Evolutionary conservation across 2,113 vertebrate species (phyloP).

Genomic region (Ibidorhyncha struthersii): DNA sequence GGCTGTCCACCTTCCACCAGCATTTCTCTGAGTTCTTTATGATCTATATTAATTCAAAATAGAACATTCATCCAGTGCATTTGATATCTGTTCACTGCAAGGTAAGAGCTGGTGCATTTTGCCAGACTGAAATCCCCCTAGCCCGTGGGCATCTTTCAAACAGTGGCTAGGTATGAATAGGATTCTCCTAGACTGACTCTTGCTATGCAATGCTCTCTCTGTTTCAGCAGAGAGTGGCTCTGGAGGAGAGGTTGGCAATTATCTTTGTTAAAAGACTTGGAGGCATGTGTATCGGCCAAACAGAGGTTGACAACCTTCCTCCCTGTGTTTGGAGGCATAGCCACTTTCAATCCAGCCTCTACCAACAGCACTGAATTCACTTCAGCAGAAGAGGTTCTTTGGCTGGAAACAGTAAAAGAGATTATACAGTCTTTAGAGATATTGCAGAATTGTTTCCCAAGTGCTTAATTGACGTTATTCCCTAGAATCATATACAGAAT

Average conservation of each 20-base stretch:
- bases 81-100: neutral
- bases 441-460: neutral
- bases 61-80: neutral
- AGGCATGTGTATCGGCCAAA: neutral
- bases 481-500: neutral
- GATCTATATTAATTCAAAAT: neutral
- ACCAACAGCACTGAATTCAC: neutral
- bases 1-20: neutral
- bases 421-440: neutral
- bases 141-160: neutral
- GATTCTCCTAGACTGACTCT: neutral
- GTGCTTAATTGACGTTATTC: neutral
- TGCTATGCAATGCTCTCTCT: neutral
- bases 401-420: neutral
- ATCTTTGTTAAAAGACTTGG: neutral
- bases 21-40: rapidly evolving
- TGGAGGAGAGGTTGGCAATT: neutral
- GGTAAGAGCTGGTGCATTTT: neutral
- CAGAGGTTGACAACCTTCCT: neutral
- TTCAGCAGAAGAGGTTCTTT: neutral
- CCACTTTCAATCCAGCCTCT: neutral
- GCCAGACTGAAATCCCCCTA: neutral
- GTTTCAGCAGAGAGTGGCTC: neutral
- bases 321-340: neutral
- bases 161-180: neutral